Base-by-base conservation (phyloP, 2,888 invertebrate genomes). In the Druceiella hillmani region DNA sequence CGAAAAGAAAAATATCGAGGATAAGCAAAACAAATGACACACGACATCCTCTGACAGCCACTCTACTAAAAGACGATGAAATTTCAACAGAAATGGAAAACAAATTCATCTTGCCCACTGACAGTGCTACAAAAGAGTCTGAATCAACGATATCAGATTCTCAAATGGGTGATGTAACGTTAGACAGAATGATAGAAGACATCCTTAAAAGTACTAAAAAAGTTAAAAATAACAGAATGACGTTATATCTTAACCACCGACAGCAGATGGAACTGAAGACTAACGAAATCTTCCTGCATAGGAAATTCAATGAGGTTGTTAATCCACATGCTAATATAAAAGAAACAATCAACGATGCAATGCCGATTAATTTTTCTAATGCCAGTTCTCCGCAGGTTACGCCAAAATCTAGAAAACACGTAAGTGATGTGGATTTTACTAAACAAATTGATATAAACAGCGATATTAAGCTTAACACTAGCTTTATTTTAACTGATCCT, bases 101-200 rank as follows among this genome's bases (percentile, higher is more conserved):
- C 39, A 72, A 72, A 47, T 70, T 63, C 43, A 67, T 71, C 33
- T 50, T 68, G 36, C 55, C 58, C 9, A 66, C 62, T 50, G 65
- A 66, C 41, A 62, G 64, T 14, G 45, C 58, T 15, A 54, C 52
- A 2, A 64, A 62, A 48, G 58, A 60, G 26, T 59, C 66, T 2
- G 66, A 62, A 45, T 67, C 69, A 7, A 68, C 71, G 5, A 64
- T 70, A 15, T 70, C 72, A 1, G 72, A 71, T 11, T 69, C 72
- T 3, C 66, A 70, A 58, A 72, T 72, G 72, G 72, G 72, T 3
- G 72, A 72, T 50, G 52, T 66, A 1, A 72, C 72, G 7, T 56
- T 79, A 28, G 78, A 79, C 52, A 70, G 64, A 57, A 74, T 79
- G 61, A 78, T 79, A 27, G 76, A 78, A 52, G 78, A 76, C 41